phyloP scores from a whole-genome alignment of 1,140 invertebrate species.

The Tribolium madens region DNA sequence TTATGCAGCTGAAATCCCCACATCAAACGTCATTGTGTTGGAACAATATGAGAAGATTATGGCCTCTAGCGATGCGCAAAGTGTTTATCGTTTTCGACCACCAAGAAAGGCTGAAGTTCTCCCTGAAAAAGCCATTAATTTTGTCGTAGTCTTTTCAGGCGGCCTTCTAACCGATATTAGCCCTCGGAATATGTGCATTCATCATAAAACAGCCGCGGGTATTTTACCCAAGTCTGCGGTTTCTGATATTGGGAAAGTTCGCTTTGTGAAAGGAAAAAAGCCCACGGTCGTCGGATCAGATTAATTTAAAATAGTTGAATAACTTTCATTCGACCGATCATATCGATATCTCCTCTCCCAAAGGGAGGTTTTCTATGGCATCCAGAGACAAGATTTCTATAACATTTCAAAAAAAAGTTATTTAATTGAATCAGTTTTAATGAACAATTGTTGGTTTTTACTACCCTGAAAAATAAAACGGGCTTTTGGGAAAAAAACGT shows the following conservation, averaged over 20 bases:
- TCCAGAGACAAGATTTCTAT: not conserved
- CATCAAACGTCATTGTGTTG: slow-evolving; percentile 24
- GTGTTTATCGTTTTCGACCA: not conserved
- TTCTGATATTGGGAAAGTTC: slow-evolving; percentile 29
- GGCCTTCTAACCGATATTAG: slow-evolving; percentile 22
- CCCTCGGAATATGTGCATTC: slow-evolving; percentile 35
- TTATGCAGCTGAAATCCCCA: slow-evolving; percentile 21
- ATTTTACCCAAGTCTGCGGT: slow-evolving; percentile 23
- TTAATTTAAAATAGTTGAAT: slow-evolving; percentile 29
- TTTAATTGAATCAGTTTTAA: too few species aligned
- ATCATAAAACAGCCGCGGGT: slow-evolving; percentile 30
- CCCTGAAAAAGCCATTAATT: not conserved
- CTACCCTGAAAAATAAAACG: too few species aligned
- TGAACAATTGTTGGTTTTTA: too few species aligned
- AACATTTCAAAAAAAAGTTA: not conserved
- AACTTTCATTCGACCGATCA: slow-evolving; percentile 11
- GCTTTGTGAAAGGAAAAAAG: slow-evolving; percentile 34
- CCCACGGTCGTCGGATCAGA: not conserved
- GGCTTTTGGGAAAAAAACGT: too few species aligned
- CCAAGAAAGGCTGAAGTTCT: not conserved
- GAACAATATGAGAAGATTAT: slow-evolving; percentile 29
- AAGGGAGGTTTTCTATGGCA: not conserved
- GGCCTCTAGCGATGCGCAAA: not conserved
- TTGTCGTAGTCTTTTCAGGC: not conserved
- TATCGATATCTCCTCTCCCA: not conserved